Base-by-base conservation (phyloP, 2,797 vertebrate species). In the Acropternis orthonyx region DNA sequence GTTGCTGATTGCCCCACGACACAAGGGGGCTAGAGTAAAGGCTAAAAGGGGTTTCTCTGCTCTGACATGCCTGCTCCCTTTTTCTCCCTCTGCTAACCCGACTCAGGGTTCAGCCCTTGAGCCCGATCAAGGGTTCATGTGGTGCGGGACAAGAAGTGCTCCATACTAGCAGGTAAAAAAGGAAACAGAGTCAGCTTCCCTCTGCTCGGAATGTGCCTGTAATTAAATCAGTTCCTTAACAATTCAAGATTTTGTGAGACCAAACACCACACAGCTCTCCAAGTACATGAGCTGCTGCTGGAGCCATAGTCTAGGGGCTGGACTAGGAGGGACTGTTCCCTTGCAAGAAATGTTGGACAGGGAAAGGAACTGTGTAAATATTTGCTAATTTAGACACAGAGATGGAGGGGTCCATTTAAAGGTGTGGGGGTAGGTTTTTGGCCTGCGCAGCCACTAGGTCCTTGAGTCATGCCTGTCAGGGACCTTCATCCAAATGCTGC, bases 341-440 rank as follows among this genome's bases (percentile, higher is more conserved):
- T 26, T 72, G 27, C 36, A 68, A 79, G 67, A 71, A 76, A 28
- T 36, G 28, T 44, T 78, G 69, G 41, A 54, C 0, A 0, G n/a
- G 16, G 32, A 94, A 61, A 20, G 19, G 16, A 76, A 94, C 56
- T 24, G n/a, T 77, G 43, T 69, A 79, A 43, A 30, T 92, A 83
- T 80, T 89, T 95, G 43, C 61, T 58, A 9, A 41, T 30, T 59
- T 61, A 37, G 51, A 86, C n/a, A 46, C 11, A 24, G 76, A 72
- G 21, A 55, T 37, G 34, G 41, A 49, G 8, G 24, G 26, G 28
- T 9, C 10, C 41, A 51, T 77, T 79, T 63, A 62, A 79, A 67
- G 18, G 32, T 59, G 1, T 36, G 46, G 28, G 28, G 12, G 11
- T n/a, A 71, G 19, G 17, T 61, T 59, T 54, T 63, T 54, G 52